phyloP scores from a whole-genome alignment of 2,113 vertebrate genomes.

The Lepisosteus oculatus region DNA sequence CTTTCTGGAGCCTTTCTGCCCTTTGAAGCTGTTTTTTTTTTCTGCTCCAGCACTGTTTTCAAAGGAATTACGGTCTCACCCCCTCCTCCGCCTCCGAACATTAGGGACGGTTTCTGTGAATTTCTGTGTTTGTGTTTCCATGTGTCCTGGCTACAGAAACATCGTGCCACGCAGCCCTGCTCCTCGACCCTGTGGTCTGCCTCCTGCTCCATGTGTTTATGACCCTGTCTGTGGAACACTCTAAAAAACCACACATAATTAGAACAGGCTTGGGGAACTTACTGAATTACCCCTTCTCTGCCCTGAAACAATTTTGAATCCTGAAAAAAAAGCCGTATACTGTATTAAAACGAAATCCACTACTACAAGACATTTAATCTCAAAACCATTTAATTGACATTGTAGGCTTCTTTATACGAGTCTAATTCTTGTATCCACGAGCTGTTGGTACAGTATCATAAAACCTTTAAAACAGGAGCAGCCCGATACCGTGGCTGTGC shows the following conservation, averaged over 20 bases:
- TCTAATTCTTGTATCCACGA: not conserved
- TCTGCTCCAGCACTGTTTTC: not conserved
- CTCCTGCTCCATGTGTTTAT: slow-evolving; percentile 19
- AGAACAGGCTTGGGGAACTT: slow-evolving; percentile 23
- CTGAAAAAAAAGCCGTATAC: slow-evolving; percentile 6
- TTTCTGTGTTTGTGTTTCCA: not conserved
- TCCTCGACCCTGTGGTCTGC: too few relatives aligned
- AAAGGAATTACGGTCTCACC: not conserved
- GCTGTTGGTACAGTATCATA: too few relatives aligned
- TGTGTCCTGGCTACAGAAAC: not conserved
- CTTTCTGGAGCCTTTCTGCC: too few relatives aligned
- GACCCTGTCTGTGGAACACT: slow-evolving; percentile 22
- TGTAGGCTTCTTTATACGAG: not conserved
- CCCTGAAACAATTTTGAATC: slow-evolving; percentile 8
- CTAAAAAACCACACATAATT: slow-evolving; percentile 24
- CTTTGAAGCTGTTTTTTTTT: too few relatives aligned
- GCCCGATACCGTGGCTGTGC: too few relatives aligned
- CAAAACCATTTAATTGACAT: slow-evolving; percentile 2
- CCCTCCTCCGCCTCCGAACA: not conserved
- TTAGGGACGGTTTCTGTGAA: not conserved
- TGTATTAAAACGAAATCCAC: slow-evolving; percentile 19
- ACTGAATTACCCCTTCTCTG: slow-evolving; percentile 22
- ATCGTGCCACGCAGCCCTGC: too few relatives aligned
- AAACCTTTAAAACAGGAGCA: too few relatives aligned
- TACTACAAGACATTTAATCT: slow-evolving; percentile 10